Base-by-base conservation (phyloP, 1,140 invertebrate species). In the Neuroterus valhalla region DNA sequence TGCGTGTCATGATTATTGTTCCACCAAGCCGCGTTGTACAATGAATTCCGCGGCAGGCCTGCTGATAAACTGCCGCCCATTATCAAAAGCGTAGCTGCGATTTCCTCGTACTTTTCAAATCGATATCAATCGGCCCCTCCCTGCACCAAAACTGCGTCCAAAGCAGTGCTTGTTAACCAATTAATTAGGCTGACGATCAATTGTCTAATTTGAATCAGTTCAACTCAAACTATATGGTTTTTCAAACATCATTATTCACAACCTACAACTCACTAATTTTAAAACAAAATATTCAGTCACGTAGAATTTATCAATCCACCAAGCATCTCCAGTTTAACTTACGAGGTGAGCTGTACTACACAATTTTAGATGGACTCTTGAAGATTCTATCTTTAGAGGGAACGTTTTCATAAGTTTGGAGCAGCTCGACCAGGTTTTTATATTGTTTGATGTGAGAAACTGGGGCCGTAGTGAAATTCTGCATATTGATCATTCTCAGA, bases 1-100 rank as follows among this genome's bases (percentile, higher is more conserved):
- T 76, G 81, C 85, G 81, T 86, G 83, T 87, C 85, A 85, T 84
- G 85, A 87, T 87, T 85, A 86, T 86, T 86, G 85, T 87, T 82
- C 82, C 23, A 79, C 75, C 84, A 82, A 75, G 78, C 81, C 78
- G 74, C 78, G 80, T 76, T 77, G 79, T 85, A 85, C 84, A 85
- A 87, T 83, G 81, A 83, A 81, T 79, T 78, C 76, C 67, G 71
- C 71, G 77, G 81, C 74, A 75, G 69, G 70, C 23, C 48, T 67
- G 71, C 78, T 82, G 78, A 83, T 82, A 81, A 83, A 81, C 78
- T 78, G 75, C 78, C 21, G 23, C 67, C 74, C 72, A 76, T 81
- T 81, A 78, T 77, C 77, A 66, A 71, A 55, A 66, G 70, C 50
- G 71, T 69, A 68, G 77, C 67, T 72, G 73, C 79, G 74, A 78